These are phyloP conservation scores for Crocuta crocuta DNA, from an alignment of 2,113 vertebrate species.

Conservation along the genomic window DNA sequence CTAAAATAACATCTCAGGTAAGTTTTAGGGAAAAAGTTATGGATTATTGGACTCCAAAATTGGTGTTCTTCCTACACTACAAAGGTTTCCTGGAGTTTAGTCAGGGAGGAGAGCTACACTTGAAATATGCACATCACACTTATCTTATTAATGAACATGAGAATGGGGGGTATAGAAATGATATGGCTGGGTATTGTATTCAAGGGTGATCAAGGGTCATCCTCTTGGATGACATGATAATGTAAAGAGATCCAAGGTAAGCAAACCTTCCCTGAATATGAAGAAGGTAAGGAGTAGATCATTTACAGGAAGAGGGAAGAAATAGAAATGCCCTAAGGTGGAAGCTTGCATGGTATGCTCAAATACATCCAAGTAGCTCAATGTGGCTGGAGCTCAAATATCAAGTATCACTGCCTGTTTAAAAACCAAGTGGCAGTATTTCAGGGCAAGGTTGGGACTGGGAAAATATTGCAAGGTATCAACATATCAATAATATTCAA, in stretches of 20 bases:
- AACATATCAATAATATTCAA: neutral
- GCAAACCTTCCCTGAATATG: neutral
- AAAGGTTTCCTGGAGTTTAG: neutral
- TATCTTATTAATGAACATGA: neutral
- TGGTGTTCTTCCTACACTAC: neutral
- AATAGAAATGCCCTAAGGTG: fast-evolving
- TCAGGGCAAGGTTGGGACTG: neutral
- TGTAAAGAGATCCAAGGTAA: neutral
- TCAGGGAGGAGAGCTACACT: neutral
- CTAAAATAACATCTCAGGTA: neutral
- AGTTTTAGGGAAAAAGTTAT: neutral
- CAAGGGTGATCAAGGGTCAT: neutral
- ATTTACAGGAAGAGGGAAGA: neutral
- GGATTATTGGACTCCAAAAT: neutral
- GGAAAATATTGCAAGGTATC: neutral
- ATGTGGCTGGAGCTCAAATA: neutral
- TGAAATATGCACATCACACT: neutral
- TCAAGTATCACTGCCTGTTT: neutral
- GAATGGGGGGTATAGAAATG: neutral
- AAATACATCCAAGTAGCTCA: neutral
- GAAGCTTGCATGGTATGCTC: neutral
- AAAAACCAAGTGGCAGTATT: neutral
- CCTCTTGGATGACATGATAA: neutral
- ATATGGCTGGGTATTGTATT: neutral
- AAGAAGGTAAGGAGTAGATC: neutral